Evolutionary conservation across 2,888 invertebrate genomes (phyloP).

Genomic region (Sicus ferrugineus): DNA sequence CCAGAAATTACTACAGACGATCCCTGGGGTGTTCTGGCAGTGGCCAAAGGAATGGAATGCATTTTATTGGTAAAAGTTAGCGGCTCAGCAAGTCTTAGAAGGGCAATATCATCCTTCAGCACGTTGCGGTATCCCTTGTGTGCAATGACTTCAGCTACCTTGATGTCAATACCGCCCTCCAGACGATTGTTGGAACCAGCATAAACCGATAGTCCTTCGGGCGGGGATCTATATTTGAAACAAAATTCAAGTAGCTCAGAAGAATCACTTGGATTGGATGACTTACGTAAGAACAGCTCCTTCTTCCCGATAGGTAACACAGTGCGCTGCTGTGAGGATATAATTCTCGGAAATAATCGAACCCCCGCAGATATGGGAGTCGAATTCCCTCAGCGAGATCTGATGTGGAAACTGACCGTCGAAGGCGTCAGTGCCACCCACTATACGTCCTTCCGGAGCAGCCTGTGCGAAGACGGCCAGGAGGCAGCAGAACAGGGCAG

Average conservation of each 20-base stretch:
- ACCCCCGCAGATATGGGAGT: too few relatives aligned
- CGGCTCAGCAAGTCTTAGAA: conserved; percentile 41
- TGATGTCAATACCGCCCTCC: conserved; percentile 48
- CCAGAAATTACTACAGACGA: conserved; percentile 47
- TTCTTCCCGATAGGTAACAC: conserved; percentile 36
- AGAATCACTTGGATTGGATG: neutral
- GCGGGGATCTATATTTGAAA: conserved; percentile 36
- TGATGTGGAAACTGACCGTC: too few relatives aligned
- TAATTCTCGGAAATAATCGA: conserved; percentile 45
- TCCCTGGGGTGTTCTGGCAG: conserved; percentile 37
- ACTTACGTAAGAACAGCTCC: conserved; percentile 32
- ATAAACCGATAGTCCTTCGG: conserved; percentile 47
- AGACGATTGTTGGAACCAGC: conserved; percentile 51
- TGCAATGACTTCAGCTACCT: conserved; percentile 44
- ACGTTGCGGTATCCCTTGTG: conserved; percentile 47
- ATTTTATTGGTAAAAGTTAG: conserved; percentile 44
- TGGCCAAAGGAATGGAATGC: conserved; percentile 44
- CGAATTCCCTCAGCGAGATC: too few relatives aligned
- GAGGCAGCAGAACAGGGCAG: too few relatives aligned
- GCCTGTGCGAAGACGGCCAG: too few relatives aligned
- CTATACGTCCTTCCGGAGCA: too few relatives aligned
- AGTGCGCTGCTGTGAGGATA: conserved; percentile 52
- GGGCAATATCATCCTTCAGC: conserved; percentile 46
- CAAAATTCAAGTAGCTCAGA: neutral
- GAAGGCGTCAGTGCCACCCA: too few relatives aligned